Evolutionary conservation across 2,888 invertebrate genomes (phyloP), one percentile per base, ranked within the genome.

Genomic region (Spatulosminthurus flaviceps): DNA sequence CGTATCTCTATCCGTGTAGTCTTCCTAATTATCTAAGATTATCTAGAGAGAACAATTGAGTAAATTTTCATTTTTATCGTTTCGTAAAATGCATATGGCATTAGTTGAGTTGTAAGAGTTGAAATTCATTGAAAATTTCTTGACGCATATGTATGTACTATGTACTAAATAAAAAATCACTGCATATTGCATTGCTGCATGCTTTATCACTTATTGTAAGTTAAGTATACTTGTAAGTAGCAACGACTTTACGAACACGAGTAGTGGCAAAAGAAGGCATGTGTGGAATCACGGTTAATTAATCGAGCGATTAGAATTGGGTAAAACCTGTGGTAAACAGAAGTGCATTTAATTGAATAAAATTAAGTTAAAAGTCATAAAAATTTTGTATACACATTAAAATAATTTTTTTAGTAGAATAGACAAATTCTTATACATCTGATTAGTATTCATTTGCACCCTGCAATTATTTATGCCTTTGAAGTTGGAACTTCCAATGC

Each of bases 391-490:
- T 13, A n/a, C 4, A n/a, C 16, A 51, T 51, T 51, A 51, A 51
- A 51, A 51, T 51, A 4, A 51, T 51, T 51, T 51, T 51, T n/a
- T 4, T 16, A 19, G 51, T 16, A 51, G 19, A n/a, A 51, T 2
- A 2, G 16, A 51, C 51, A 51, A 51, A n/a, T 51, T 51, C 51
- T 51, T 19, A 51, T 51, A 16, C n/a, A 9, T 16, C 51, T 51
- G 51, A 51, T 51, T 51, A 51, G n/a, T 19, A 51, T 51, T 51
- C 51, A 51, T 51, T 51, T 51, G 51, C 51, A 51, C 51, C 51
- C 51, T 19, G 51, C 51, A 51, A 51, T 51, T 51, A 51, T 51
- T 51, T 51, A 51, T 51, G 51, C 51, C 51, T 51, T 51, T 51
- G 51, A 51, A 51, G 51, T 51, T 51, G n/a, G 51, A 2, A 19